Evolutionary conservation across 2,888 invertebrate genomes (phyloP), one percentile per base, ranked within the genome.

Genomic region (Pyrochroa serraticornis): DNA sequence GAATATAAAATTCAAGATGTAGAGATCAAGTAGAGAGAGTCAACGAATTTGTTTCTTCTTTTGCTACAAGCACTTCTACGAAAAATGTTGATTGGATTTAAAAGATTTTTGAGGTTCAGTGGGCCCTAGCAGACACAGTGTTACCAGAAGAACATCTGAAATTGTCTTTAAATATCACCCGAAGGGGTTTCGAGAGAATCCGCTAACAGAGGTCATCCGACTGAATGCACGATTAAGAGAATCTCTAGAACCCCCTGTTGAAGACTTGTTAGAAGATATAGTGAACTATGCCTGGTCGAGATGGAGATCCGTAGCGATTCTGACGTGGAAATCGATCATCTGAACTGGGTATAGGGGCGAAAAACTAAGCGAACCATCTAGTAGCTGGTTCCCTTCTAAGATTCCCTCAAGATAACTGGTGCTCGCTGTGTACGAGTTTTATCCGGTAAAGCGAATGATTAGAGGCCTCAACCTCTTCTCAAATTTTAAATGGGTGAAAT

Each of bases 291-390:
- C 85, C 83, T 85, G 85, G 83, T 82, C 82, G 85, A 86, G 86
- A 82, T 86, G 86, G 86, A 87, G 83, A 86, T 83, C 84, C 85
- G 86, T 79, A 86, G 85, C 85, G 85, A 82, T 85, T 85, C 85
- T 87, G 87, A 87, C 85, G 85, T 87, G 87, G 86, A 87, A 87
- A 87, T 88, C 87, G 86, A 86, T 87, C 85, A 84, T 86, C 83
- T 78, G 84, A 87, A 36, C 36, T 36, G 36, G 36, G 36, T 36
- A 36, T 9, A 9, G 9, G 36, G 36, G 36, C 36, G 84, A 83
- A 82, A 83, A 84, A 83, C 83, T 84, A 87, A 87, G 87, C 85
- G 85, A 87, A 87, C 87, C 86, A 86, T 87, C 86, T 87, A 86
- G 85, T 87, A 87, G 86, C 87, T 88, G 86, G 87, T 87, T 86